Evolutionary conservation across 2,797 vertebrate species (phyloP), one percentile per base, ranked within the genome.

Genomic region (Rhyacichthys aspro): DNA sequence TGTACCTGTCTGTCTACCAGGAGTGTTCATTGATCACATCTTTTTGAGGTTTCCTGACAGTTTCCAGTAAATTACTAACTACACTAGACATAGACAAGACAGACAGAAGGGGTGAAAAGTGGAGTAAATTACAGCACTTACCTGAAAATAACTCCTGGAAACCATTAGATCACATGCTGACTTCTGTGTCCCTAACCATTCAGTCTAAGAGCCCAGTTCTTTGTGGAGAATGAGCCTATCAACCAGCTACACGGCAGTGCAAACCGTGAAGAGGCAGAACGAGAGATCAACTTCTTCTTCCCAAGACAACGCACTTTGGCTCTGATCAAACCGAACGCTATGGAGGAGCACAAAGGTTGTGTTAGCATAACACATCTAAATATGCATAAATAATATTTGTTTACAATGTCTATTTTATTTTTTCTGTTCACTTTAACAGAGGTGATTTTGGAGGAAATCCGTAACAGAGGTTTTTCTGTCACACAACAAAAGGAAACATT

Each of bases 211-310:
- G 90, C 87, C 18, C 78, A 61, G 60, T 96, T 95, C 82, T 75
- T 81, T 0, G 53, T 85, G 19, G 85, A 70, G 32, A 84, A 69
- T 0, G 36, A 90, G n/a, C 65, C 90, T 4, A 67, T 95, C 76
- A 92, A 89, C 76, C 95, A 95, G 80, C 84, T 99, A 2, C 95
- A 98, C 7, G 96, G 97, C 70, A 99, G 96, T 14, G 50, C 76
- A 15, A 92, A 85, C 8, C 5, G 8, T 0, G 55, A 84, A 3
- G 87, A 88, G 5, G 96, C 95, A 15, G 71, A 90, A 66, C 89
- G 55, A 53, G 96, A 97, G 74, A 88, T 99, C 44, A 15, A 78
- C 38, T 90, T 93, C 83, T 96, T 98, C 90, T 98, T 98, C 79
- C 96, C 95, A 43, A 71, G 70, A 55, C 91, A 98, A 55, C 73